Evolutionary conservation across 2,113 vertebrate genomes (phyloP).

Genomic region (Psittacus erithacus): DNA sequence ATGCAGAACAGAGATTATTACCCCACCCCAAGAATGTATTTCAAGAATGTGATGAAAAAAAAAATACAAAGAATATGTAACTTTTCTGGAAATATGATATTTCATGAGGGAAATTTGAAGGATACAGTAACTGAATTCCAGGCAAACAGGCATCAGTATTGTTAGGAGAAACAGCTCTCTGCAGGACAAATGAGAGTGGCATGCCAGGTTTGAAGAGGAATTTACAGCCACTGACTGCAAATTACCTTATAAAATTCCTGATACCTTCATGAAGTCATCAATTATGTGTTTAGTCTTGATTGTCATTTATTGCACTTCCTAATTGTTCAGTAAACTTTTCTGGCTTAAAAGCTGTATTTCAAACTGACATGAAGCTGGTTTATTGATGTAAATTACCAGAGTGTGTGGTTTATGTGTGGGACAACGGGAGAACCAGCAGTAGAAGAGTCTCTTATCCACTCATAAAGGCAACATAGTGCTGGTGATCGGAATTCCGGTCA

Average conservation of each 20-base stretch:
- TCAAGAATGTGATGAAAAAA: neutral
- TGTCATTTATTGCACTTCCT: slow-evolving; percentile 52
- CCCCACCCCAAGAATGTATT: slow-evolving; percentile 1
- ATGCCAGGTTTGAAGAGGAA: slow-evolving; percentile 18
- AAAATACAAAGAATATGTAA: neutral
- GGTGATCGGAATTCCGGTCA: neutral
- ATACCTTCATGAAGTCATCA: slow-evolving; percentile 45
- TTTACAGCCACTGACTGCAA: slow-evolving; percentile 51
- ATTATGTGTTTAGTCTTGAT: slow-evolving; percentile 35
- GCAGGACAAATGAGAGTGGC: slow-evolving; percentile 29
- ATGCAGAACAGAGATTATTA: neutral
- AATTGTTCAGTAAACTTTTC: slow-evolving; percentile 51
- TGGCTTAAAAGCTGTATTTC: slow-evolving; percentile 33
- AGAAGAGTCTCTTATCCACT: neutral
- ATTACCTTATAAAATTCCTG: slow-evolving; percentile 58
- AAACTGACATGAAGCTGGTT: slow-evolving; percentile 25
- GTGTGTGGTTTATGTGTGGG: neutral
- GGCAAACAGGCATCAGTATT: slow-evolving; percentile 1
- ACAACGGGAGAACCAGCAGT: neutral
- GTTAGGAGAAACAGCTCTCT: slow-evolving; percentile 59
- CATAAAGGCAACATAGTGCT: neutral
- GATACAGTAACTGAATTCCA: slow-evolving; percentile 26
- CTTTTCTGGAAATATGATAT: slow-evolving; percentile 23
- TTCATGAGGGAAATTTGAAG: slow-evolving; percentile 41
- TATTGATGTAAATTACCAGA: neutral